Conservation (phyloP, 2,113 vertebrate species). For the Hippoglossus stenolepis region DNA sequence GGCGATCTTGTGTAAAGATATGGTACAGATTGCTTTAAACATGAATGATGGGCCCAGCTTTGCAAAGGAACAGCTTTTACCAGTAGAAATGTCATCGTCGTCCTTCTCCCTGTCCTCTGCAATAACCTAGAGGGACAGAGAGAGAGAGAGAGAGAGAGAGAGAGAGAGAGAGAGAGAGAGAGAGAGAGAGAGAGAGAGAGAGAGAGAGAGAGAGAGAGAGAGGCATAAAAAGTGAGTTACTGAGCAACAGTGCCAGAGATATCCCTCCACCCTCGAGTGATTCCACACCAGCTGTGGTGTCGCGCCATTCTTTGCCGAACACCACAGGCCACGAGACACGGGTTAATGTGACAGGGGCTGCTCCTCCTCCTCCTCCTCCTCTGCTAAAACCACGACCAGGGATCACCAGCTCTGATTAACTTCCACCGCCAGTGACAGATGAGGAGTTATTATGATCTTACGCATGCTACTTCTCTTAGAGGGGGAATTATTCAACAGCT, state of each 20-base stretch:
- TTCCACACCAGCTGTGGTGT: constrained; percentile 71
- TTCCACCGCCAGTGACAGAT: constrained; percentile 52
- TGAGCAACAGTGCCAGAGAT: constrained; percentile 59
- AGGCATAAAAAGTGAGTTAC: constrained; percentile 53
- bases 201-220: constrained; percentile 31
- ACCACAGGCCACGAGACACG: constrained; percentile 52
- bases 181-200: constrained; percentile 50
- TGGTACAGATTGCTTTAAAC: not conserved
- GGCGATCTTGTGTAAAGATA: not conserved
- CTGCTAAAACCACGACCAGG: constrained; percentile 62
- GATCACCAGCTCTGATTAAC: constrained; percentile 68
- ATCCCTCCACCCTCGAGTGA: constrained; percentile 65
- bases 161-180: constrained; percentile 50
- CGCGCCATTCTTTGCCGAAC: constrained; percentile 45
- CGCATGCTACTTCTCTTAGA: constrained; percentile 43
- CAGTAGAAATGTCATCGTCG: constrained; percentile 50
- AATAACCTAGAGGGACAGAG: constrained; percentile 74
- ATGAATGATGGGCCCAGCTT: constrained; percentile 13
- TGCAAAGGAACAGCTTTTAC: constrained; percentile 64
- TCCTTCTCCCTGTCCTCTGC: constrained; percentile 78
- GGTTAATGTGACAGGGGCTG: constrained; percentile 71
- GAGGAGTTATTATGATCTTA: constrained; percentile 55
- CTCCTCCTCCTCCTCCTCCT: constrained; percentile 61
- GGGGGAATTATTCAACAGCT: constrained; percentile 48
- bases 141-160: constrained; percentile 30